Conservation (phyloP, 2,113 vertebrate species). For the Perca flavescens region DNA sequence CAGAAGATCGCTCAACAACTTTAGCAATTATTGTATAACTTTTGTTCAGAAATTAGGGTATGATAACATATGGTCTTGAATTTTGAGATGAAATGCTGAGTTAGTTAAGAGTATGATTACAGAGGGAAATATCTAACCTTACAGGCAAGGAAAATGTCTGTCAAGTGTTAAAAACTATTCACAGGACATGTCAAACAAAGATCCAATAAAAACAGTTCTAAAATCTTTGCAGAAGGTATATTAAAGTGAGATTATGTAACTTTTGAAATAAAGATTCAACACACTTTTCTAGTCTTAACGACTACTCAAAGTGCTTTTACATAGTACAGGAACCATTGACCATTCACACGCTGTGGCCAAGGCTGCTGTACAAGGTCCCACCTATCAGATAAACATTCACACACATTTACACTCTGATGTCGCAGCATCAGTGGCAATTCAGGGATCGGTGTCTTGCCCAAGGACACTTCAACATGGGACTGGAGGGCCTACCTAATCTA, state of each 20-base stretch:
- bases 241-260: background rate
- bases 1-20: constrained; percentile 43
- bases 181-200: background rate
- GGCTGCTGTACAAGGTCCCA: too few relatives aligned
- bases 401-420: too few relatives aligned
- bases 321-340: too few relatives aligned
- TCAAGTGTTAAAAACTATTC: constrained; percentile 3
- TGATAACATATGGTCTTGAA: constrained; percentile 28
- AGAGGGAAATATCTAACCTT: background rate
- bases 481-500: too few relatives aligned
- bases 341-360: too few relatives aligned
- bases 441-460: too few relatives aligned
- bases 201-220: background rate
- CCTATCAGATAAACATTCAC: too few relatives aligned
- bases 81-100: background rate
- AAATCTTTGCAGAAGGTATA: background rate
- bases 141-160: background rate
- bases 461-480: too few relatives aligned
- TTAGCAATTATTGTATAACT: constrained; percentile 39
- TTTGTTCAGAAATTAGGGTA: constrained; percentile 33
- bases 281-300: background rate
- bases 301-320: too few relatives aligned
- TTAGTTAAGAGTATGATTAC: background rate
- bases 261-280: background rate
- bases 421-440: too few relatives aligned